These are phyloP conservation scores for Megamerina dolium DNA, from an alignment of 2,888 invertebrate genomes.

Conservation along the genomic window DNA sequence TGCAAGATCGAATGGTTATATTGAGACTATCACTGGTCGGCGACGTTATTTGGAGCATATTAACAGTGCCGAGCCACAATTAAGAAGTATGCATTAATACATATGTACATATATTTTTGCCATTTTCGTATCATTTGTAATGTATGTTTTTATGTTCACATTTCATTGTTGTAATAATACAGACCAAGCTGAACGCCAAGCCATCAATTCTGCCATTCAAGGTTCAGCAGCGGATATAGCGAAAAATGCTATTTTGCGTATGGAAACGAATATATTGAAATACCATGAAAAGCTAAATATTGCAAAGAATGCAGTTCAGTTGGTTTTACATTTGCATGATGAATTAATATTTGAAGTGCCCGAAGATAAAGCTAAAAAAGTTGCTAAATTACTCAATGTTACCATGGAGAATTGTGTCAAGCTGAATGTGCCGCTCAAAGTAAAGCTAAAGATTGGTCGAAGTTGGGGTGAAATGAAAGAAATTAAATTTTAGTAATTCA, in stretches of 20 bases:
- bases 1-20: slow-evolving; percentile 67
- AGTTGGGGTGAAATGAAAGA: slow-evolving; percentile 65
- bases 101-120: background rate
- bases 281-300: slow-evolving; percentile 41
- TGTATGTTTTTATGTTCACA: slow-evolving; percentile 7
- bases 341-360: slow-evolving; percentile 91
- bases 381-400: slow-evolving; percentile 61
- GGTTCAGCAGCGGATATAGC: slow-evolving; percentile 95
- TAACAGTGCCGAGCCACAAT: slow-evolving; percentile 55
- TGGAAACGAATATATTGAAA: slow-evolving; percentile 57
- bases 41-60: slow-evolving; percentile 73
- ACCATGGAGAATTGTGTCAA: slow-evolving; percentile 74
- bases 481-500: slow-evolving; percentile 35
- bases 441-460: slow-evolving; percentile 75
- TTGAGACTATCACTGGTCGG: slow-evolving; percentile 77
- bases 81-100: slow-evolving; percentile 56
- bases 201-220: slow-evolving; percentile 91
- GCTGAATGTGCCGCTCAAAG: slow-evolving; percentile 75
- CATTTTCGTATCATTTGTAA: background rate
- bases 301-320: slow-evolving; percentile 50
- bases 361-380: slow-evolving; percentile 52
- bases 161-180: slow-evolving; percentile 7
- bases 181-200: slow-evolving; percentile 91
- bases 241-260: slow-evolving; percentile 79
- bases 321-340: slow-evolving; percentile 91